Conservation (phyloP, 2,797 vertebrate genomes). For the Ibycter americanus region DNA sequence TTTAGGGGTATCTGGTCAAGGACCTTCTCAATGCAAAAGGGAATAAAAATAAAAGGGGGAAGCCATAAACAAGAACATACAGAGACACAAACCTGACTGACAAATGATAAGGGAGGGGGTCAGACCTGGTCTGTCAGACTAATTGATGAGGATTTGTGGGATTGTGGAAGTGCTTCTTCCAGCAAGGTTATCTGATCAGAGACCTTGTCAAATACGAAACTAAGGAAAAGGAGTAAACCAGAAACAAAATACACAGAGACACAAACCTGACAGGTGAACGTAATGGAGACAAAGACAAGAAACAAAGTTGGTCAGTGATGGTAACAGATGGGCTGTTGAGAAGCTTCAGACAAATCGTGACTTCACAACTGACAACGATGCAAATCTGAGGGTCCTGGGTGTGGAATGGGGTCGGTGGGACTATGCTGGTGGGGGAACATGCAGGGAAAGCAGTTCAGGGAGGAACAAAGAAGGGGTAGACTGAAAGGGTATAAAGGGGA, state of each 20-base stretch:
- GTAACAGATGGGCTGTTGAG: fast-evolving
- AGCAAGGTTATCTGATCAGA: not conserved
- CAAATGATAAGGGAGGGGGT: not conserved
- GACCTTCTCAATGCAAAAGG: not conserved
- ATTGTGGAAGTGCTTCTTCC: not conserved
- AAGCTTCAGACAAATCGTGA: not conserved
- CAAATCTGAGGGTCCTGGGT: not conserved
- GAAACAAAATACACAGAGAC: not conserved
- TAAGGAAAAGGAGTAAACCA: not conserved
- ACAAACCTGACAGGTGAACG: not conserved
- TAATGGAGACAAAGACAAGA: not conserved
- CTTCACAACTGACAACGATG: not conserved
- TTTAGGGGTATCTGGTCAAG: not conserved
- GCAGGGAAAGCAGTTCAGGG: not conserved
- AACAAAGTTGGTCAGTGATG: not conserved
- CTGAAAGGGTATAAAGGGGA: not conserved
- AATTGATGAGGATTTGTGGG: not conserved
- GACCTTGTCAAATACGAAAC: not conserved
- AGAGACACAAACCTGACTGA: not conserved
- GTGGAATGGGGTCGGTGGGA: not conserved
- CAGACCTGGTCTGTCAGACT: not conserved
- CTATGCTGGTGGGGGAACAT: no score
- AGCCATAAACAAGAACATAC: not conserved
- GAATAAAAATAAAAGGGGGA: not conserved
- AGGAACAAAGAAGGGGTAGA: not conserved